A percentile compares a stretch with the other conserved stretches of the same genome.
Conservation (phyloP, 92 coral and sea anemone species). For the Paragorgia papillata region DNA sequence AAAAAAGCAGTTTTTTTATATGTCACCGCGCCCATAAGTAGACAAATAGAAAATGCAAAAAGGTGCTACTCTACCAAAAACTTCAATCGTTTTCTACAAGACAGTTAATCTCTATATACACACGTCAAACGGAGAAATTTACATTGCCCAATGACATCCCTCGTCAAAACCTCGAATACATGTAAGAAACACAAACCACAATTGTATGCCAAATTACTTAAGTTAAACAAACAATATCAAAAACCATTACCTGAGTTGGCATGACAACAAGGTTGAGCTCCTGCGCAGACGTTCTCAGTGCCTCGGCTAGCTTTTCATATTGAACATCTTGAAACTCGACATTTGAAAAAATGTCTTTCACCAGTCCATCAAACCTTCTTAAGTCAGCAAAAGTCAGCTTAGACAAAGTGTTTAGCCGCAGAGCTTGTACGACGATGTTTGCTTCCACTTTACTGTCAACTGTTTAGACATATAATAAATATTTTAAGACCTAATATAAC, state of each 20-base stretch:
- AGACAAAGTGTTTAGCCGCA: conserved; percentile 94
- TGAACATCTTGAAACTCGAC: conserved; percentile 96
- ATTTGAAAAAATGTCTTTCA: conserved; percentile 88
- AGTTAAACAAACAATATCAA: too few relatives aligned
- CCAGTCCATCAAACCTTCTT: conserved; percentile 91
- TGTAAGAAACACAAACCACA: too few relatives aligned
- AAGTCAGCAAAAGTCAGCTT: conserved; percentile 97
- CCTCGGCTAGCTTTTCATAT: conserved; percentile 90
- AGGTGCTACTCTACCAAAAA: too few relatives aligned
- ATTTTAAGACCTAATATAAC: neutral
- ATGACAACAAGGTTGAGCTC: conserved; percentile 93
- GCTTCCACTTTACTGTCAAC: conserved; percentile 81
- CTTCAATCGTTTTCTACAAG: too few relatives aligned
- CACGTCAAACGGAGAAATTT: too few relatives aligned
- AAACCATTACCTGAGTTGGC: conserved; percentile 87
- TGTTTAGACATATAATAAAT: conserved; percentile 5
- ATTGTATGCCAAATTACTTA: too few relatives aligned
- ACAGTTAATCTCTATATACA: too few relatives aligned
- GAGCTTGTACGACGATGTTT: conserved; percentile 90
- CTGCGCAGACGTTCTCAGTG: conserved; percentile 77
- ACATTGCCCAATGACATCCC: too few relatives aligned
- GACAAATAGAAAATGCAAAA: too few relatives aligned
- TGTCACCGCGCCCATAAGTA: too few relatives aligned
- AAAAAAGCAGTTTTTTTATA: too few relatives aligned
- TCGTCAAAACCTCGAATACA: too few relatives aligned